Evolutionary conservation across 2,113 vertebrate genomes (phyloP).

Genomic region (Chauna torquata): DNA sequence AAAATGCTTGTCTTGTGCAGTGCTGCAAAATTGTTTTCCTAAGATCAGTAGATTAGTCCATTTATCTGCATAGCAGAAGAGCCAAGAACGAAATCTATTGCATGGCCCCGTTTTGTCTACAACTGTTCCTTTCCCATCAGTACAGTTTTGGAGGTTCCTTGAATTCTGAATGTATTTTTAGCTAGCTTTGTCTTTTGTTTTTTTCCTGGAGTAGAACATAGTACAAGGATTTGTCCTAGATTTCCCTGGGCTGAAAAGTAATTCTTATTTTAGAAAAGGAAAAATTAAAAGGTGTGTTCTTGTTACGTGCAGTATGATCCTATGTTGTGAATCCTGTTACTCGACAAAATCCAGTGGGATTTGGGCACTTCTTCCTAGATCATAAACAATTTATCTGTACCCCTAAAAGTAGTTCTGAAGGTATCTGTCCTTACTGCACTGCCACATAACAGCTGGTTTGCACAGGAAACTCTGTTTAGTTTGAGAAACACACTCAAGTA

Average conservation of each 20-base stretch:
- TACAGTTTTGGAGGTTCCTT: neutral
- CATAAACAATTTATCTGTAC: neutral
- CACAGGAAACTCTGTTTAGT: neutral
- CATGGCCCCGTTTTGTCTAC: neutral
- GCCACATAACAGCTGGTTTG: rapidly evolving
- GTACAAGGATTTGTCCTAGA: neutral
- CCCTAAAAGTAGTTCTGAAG: neutral
- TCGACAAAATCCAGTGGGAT: neutral
- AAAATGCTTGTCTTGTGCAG: neutral
- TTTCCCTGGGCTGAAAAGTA: neutral
- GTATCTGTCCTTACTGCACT: neutral
- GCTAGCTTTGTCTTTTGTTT: neutral
- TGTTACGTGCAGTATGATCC: neutral
- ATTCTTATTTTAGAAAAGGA: neutral
- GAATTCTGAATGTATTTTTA: neutral
- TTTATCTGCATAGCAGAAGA: neutral
- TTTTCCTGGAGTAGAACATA: neutral
- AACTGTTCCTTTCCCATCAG: neutral
- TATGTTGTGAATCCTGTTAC: neutral
- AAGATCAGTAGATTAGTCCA: neutral
- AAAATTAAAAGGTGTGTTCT: neutral
- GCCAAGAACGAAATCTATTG: neutral
- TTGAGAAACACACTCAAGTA: neutral
- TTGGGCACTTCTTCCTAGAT: neutral
- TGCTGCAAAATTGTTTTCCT: neutral